Evolutionary conservation across 2,113 vertebrate species (phyloP), one percentile per base, ranked within the genome.

Genomic region (Misgurnus mizolepis): DNA sequence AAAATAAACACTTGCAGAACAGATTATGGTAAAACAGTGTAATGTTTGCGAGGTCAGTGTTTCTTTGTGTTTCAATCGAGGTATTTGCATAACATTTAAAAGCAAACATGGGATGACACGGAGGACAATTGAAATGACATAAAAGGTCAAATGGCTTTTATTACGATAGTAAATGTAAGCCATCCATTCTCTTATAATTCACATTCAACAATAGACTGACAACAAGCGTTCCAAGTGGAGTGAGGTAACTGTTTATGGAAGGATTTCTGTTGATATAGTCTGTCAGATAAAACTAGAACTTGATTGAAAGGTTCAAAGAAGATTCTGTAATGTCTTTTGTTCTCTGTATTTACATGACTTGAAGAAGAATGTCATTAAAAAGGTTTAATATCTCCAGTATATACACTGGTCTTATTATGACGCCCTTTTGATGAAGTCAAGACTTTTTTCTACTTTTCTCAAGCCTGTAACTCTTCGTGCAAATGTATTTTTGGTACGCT

Each of bases 301-400:
- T 22, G 6, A 18, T 14, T 11, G 39, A 45, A 62, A 53, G 41
- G 11, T 64, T 64, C 50, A 66, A n/a, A 40, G 14, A 75, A 68
- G 58, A 70, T 22, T 64, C n/a, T 62, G 82, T 69, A 85, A 83
- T 73, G 82, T 85, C 75, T 81, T 70, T 87, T 80, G 85, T 8
- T 27, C n/a, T 61, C 18, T 55, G 34, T 6, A 58, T 58, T 58
- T 3, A n/a, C 17, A n/a, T 18, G 17, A 61, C 15, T 61, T 15
- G 18, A 85, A 88, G 88, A 86, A 88, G 88, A 86, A 87, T 10
- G 75, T 83, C 53, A 58, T 58, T 58, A 3, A 58, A 7, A 18
- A 14, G 55, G 3, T 34, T 58, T 56, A 56, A 56, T 56, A n/a
- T 18, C 17, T 17, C 14, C 1, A 56, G 7, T 56, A n/a, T n/a